A percentile compares a stretch with the other conserved stretches of the same genome.
These are phyloP conservation scores for Cynoglossus semilaevis DNA, from an alignment of 2,113 vertebrate species.

Conservation along the genomic window DNA sequence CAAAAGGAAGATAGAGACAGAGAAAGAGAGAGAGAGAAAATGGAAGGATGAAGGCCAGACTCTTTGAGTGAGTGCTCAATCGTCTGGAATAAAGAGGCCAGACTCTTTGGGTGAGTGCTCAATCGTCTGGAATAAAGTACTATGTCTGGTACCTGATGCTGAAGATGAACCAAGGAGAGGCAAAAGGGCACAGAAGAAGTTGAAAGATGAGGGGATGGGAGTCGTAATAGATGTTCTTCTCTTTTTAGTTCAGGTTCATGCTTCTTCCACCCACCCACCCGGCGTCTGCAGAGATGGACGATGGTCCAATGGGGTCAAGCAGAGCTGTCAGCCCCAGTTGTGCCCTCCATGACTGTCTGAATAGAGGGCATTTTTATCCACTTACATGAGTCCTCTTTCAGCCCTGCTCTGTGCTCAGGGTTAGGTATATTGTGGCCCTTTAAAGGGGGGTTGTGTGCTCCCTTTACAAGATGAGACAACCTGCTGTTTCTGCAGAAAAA, in stretches of 20 bases:
- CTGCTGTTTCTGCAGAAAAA: constrained; percentile 19
- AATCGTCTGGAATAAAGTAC: constrained; percentile 61
- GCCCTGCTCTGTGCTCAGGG: constrained; percentile 30
- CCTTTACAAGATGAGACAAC: constrained; percentile 5
- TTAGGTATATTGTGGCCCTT: constrained; percentile 20
- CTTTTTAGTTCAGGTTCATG: constrained; percentile 61
- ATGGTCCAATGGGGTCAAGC: constrained; percentile 52
- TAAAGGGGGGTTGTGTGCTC: not conserved
- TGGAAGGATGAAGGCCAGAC: constrained; percentile 51
- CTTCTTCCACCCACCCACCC: constrained; percentile 34
- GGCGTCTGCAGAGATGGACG: constrained; percentile 43
- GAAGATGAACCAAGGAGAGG: constrained; percentile 39
- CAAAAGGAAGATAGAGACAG: not conserved
- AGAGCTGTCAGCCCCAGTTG: constrained; percentile 38
- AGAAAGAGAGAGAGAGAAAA: constrained; percentile 24
- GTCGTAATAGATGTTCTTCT: constrained; percentile 61
- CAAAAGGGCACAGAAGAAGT: constrained; percentile 59
- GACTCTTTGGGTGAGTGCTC: constrained; percentile 52
- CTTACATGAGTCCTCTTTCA: constrained; percentile 29
- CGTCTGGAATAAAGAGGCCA: constrained; percentile 63
- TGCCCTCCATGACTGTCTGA: constrained; percentile 48
- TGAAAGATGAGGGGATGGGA: constrained; percentile 64
- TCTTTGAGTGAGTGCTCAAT: constrained; percentile 57
- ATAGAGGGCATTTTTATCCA: constrained; percentile 25
- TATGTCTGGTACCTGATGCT: constrained; percentile 49